Conservation (phyloP, 1,140 invertebrate genomes). For the Diabrotica undecimpunctata region DNA sequence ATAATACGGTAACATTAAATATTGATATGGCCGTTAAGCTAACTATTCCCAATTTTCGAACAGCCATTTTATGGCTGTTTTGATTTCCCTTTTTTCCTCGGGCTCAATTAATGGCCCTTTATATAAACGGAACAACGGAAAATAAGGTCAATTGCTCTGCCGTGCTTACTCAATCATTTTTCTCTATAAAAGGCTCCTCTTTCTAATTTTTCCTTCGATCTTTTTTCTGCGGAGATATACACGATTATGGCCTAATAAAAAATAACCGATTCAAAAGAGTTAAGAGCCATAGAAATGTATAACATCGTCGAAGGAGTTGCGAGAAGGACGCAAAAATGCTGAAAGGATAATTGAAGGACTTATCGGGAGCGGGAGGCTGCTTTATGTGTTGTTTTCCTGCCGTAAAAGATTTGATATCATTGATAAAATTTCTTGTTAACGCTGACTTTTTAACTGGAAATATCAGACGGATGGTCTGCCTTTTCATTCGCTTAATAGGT, state of each 20-base stretch:
- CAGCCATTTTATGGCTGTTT: no score
- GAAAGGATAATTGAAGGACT: background rate
- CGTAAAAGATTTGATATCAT: no score
- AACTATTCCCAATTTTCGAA: no score
- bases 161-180: conserved; percentile 1
- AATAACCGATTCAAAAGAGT: conserved; percentile 1
- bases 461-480: no score
- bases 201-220: background rate
- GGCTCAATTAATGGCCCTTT: background rate
- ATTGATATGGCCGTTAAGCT: no score
- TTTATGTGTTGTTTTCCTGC: no score
- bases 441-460: no score
- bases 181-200: background rate
- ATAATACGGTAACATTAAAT: no score
- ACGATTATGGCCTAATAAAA: conserved; percentile 2
- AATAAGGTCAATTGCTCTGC: conserved; percentile 2
- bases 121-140: background rate
- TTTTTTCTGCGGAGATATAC: background rate
- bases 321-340: background rate
- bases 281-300: background rate
- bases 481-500: no score
- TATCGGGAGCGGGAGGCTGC: background rate
- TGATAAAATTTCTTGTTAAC: no score
- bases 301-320: conserved; percentile 1
- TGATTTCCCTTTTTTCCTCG: background rate